phyloP scores from a whole-genome alignment of 2,888 invertebrate species.

The Pemphredon lugubris region DNA sequence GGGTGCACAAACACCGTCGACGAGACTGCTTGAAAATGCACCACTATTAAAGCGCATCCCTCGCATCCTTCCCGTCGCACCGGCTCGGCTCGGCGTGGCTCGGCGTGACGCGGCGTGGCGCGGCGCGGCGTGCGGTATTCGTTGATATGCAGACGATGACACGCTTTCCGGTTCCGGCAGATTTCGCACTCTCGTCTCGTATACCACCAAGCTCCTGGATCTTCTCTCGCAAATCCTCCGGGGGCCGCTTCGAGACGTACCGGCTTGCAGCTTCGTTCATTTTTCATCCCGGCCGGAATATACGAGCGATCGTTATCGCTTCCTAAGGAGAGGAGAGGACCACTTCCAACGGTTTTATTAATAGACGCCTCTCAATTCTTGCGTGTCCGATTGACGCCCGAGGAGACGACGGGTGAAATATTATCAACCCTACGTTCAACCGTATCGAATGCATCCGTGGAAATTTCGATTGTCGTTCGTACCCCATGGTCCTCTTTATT shows the following conservation, averaged over 20 bases:
- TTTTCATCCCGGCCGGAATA: constrained; percentile 59
- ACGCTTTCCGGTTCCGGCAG: constrained; percentile 73
- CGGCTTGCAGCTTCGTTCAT: constrained; percentile 54
- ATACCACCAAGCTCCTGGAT: constrained; percentile 58
- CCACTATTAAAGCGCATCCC: constrained; percentile 64
- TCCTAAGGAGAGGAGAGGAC: constrained; percentile 16
- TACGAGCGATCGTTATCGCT: constrained; percentile 61
- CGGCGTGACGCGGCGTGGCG: too few species aligned
- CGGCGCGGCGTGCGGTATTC: constrained; percentile 50
- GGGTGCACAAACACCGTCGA: constrained; percentile 22
- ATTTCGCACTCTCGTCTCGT: constrained; percentile 70
- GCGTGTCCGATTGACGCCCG: constrained; percentile 15
- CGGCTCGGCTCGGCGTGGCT: too few species aligned
- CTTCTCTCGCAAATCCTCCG: constrained; percentile 63
- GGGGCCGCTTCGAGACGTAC: constrained; percentile 53
- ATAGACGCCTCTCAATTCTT: constrained; percentile 23
- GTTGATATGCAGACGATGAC: constrained; percentile 74
- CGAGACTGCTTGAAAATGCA: constrained; percentile 59
- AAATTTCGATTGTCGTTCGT: neutral
- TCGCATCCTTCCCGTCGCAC: constrained; percentile 40
- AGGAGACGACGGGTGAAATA: constrained; percentile 4
- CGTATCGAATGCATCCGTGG: too few species aligned
- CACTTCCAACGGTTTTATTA: constrained; percentile 25
- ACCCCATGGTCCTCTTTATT: too few species aligned
- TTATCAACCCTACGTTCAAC: too few species aligned